Evolutionary conservation across 2,888 invertebrate genomes (phyloP).

Genomic region (Cataglyphis albicans): DNA sequence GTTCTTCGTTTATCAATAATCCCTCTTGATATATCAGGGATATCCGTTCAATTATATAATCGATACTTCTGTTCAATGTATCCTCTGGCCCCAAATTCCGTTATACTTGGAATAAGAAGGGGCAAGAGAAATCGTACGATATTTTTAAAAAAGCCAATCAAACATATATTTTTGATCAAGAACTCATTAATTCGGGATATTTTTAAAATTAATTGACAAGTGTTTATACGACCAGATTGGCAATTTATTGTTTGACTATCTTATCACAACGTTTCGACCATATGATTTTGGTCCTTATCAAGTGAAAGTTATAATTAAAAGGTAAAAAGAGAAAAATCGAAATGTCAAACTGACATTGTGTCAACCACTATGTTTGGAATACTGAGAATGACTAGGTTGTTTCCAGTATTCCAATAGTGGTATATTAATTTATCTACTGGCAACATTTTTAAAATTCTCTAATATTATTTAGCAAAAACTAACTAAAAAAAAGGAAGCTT

Average conservation of each 20-base stretch:
- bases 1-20: constrained; percentile 58
- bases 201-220: background rate
- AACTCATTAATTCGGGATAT: background rate
- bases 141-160: background rate
- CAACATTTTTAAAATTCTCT: background rate
- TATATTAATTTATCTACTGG: too few relatives aligned
- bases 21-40: background rate
- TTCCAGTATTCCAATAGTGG: too few relatives aligned
- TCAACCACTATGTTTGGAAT: too few relatives aligned
- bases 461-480: background rate
- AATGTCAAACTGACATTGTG: too few relatives aligned
- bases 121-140: background rate
- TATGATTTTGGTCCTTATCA: too few relatives aligned
- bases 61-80: constrained; percentile 10
- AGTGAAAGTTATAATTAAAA: too few relatives aligned
- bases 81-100: background rate
- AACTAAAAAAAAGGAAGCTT: background rate
- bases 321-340: too few relatives aligned
- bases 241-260: too few relatives aligned
- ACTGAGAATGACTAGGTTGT: too few relatives aligned
- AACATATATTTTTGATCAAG: background rate
- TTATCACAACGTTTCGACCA: too few relatives aligned
- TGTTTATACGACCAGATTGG: too few relatives aligned
- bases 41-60: constrained; percentile 5
- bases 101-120: background rate